Evolutionary conservation across 2,888 invertebrate genomes (phyloP).

Genomic region (Drosophila vallismaia): DNA sequence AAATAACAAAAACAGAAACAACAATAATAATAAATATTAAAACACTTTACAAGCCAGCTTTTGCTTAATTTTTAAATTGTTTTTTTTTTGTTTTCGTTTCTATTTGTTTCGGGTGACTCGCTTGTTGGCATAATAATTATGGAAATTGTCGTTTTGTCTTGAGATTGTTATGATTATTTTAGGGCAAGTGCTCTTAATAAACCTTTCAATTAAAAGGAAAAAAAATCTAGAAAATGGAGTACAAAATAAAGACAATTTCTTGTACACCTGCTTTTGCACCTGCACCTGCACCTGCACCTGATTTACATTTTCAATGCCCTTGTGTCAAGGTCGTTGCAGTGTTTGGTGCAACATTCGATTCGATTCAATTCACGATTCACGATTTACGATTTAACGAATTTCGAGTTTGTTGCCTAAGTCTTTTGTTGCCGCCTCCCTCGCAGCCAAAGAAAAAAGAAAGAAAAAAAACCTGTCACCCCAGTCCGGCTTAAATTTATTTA

Average conservation of each 20-base stretch:
- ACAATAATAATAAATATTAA: slow-evolving; percentile 52
- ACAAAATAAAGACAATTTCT: neutral
- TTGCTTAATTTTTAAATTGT: slow-evolving; percentile 54
- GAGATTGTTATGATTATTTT: slow-evolving; percentile 46
- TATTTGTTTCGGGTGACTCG: slow-evolving; percentile 11
- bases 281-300: neutral
- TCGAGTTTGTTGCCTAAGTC: slow-evolving; percentile 43
- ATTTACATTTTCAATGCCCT: slow-evolving; percentile 19
- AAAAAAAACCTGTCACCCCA: slow-evolving; percentile 10
- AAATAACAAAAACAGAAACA: slow-evolving; percentile 34
- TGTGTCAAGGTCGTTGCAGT: slow-evolving; percentile 37
- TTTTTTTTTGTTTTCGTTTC: slow-evolving; percentile 38
- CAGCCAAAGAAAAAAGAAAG: neutral
- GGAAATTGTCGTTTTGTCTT: slow-evolving; percentile 32
- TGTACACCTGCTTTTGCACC: neutral
- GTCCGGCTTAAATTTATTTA: slow-evolving; percentile 1
- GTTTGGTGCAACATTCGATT: neutral
- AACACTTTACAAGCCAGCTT: slow-evolving; percentile 56
- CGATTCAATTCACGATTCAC: slow-evolving; percentile 5
- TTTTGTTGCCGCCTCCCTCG: slow-evolving; percentile 13
- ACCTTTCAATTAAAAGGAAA: neutral
- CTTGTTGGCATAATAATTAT: slow-evolving; percentile 28
- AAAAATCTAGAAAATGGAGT: neutral
- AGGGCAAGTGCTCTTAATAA: slow-evolving; percentile 19
- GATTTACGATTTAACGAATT: slow-evolving; percentile 8